Evolutionary conservation across 2,888 invertebrate species (phyloP).

Genomic region (Drepanosiphum platanoidis): DNA sequence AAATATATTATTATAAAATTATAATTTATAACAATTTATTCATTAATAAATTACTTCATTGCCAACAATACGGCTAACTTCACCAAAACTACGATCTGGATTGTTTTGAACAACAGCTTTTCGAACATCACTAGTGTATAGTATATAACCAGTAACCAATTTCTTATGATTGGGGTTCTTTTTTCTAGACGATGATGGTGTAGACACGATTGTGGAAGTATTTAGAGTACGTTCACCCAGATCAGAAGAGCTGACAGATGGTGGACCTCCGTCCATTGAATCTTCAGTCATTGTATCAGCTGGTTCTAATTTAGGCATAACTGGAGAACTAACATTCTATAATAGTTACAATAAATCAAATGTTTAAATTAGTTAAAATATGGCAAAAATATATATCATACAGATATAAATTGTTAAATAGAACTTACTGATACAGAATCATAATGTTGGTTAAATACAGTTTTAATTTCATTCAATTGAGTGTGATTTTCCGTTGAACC

Average conservation of each 20-base stretch:
- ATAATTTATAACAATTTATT: too few relatives aligned
- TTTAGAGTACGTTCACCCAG: conserved; percentile 71
- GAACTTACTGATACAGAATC: conserved; percentile 52
- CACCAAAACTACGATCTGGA: conserved; percentile 93
- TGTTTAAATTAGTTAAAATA: background rate
- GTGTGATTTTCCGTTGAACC: conserved; percentile 33
- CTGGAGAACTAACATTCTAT: conserved; percentile 55
- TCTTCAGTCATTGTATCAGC: conserved; percentile 75
- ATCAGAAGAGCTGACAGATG: conserved; percentile 83
- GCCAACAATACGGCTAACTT: conserved; percentile 79
- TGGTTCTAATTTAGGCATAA: conserved; percentile 64
- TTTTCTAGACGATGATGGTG: conserved; percentile 52
- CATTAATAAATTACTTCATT: conserved; percentile 70
- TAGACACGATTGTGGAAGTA: conserved; percentile 35
- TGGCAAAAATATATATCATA: background rate
- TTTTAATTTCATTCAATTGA: conserved; percentile 40
- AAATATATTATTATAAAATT: too few relatives aligned
- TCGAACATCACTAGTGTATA: conserved; percentile 96
- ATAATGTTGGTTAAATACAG: conserved; percentile 46
- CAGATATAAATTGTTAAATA: background rate
- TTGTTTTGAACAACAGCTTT: conserved; percentile 92
- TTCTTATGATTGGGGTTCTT: conserved; percentile 68
- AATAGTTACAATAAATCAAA: conserved; percentile 13
- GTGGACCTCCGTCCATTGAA: conserved; percentile 81
- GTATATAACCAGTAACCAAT: conserved; percentile 94